A percentile compares a stretch with the other conserved stretches of the same genome.
Conservation (phyloP, 2,888 invertebrate species). For the Dolomedes plantarius region DNA sequence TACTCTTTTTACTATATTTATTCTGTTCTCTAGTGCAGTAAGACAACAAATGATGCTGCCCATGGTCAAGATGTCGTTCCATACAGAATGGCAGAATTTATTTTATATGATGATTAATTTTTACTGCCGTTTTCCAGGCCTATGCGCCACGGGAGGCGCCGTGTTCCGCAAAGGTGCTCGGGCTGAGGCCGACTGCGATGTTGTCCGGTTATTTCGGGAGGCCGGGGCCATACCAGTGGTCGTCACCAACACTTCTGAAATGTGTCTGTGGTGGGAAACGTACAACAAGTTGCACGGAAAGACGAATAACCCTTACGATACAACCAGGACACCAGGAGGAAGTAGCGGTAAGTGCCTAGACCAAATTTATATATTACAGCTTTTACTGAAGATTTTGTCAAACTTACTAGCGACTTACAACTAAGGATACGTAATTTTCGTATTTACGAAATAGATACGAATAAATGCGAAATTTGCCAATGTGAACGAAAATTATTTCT, state of each 20-base stretch:
- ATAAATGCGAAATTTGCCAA: too few species aligned
- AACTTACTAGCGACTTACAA: too few species aligned
- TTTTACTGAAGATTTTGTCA: too few species aligned
- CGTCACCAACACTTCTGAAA: slow-evolving; percentile 78
- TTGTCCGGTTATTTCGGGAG: slow-evolving; percentile 75
- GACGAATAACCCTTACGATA: slow-evolving; percentile 78
- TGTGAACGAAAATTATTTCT: too few species aligned
- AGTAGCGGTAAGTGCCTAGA: slow-evolving; percentile 76
- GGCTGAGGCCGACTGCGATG: slow-evolving; percentile 76
- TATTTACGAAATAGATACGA: too few species aligned
- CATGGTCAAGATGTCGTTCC: too few species aligned
- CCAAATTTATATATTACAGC: too few species aligned
- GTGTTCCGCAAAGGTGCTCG: slow-evolving; percentile 72
- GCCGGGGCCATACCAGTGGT: slow-evolving; percentile 78
- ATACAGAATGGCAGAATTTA: background rate
- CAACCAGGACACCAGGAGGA: slow-evolving; percentile 78
- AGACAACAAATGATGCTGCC: too few species aligned
- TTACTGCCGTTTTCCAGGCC: slow-evolving; percentile 23
- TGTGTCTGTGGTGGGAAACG: slow-evolving; percentile 79
- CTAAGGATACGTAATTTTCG: too few species aligned
- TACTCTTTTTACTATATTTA: too few species aligned
- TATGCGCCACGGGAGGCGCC: slow-evolving; percentile 60
- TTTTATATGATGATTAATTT: background rate
- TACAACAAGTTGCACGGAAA: slow-evolving; percentile 78
- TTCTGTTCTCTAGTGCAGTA: too few species aligned